Conservation (phyloP, 2,888 invertebrate genomes). For the Polydrusus cervinus region DNA sequence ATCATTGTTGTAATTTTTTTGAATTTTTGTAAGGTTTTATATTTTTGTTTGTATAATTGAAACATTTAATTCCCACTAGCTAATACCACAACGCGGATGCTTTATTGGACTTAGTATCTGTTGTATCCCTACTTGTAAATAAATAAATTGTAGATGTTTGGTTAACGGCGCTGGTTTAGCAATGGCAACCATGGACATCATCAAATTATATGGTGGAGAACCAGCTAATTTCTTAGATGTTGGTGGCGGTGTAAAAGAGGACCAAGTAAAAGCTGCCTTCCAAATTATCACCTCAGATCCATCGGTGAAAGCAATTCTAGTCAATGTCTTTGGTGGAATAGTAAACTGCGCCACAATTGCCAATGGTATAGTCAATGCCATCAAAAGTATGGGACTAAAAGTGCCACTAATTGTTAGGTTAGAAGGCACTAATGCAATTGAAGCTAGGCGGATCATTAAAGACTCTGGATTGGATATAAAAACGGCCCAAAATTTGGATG, state of each 20-base stretch:
- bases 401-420: slow-evolving; percentile 94
- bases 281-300: slow-evolving; percentile 89
- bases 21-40: no score
- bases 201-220: slow-evolving; percentile 94
- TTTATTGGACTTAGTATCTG: no score
- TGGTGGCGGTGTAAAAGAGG: slow-evolving; percentile 95
- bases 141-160: slow-evolving; percentile 73
- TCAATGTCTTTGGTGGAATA: slow-evolving; percentile 99
- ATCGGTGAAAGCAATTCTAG: slow-evolving; percentile 94
- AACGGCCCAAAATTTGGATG: slow-evolving; percentile 90
- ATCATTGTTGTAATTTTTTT: no score
- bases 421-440: slow-evolving; percentile 94
- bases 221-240: slow-evolving; percentile 99
- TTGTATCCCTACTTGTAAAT: no score
- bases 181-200: slow-evolving; percentile 99
- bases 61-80: no score
- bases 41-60: no score
- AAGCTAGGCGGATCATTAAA: slow-evolving; percentile 87
- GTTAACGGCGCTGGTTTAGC: slow-evolving; percentile 99
- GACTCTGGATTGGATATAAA: slow-evolving; percentile 89
- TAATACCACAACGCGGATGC: no score
- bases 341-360: slow-evolving; percentile 99
- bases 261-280: slow-evolving; percentile 95
- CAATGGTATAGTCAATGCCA: slow-evolving; percentile 92
- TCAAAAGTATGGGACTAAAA: slow-evolving; percentile 82